Conservation (phyloP, 1,140 invertebrate genomes). For the Drosophila bipectinata region DNA sequence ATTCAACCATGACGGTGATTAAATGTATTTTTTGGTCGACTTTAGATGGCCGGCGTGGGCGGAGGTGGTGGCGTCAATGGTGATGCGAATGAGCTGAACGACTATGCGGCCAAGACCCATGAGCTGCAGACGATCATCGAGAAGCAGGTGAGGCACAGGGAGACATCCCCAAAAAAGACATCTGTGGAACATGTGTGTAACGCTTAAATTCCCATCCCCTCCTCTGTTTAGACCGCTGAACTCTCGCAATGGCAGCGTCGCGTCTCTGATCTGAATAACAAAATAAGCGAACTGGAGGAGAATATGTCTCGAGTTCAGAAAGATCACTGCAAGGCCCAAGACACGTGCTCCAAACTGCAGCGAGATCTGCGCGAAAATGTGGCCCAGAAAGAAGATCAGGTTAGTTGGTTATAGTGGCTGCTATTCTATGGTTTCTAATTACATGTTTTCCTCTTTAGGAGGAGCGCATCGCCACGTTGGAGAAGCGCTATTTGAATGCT, state of each 20-base stretch:
- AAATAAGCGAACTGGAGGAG: slow-evolving; percentile 97
- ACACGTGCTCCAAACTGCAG: slow-evolving; percentile 95
- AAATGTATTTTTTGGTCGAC: slow-evolving; percentile 8
- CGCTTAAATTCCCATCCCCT: neutral
- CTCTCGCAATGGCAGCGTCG: slow-evolving; percentile 94
- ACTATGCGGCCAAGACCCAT: slow-evolving; percentile 88
- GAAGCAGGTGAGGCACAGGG: slow-evolving; percentile 89
- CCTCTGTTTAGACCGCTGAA: slow-evolving; percentile 89
- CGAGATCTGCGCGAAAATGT: slow-evolving; percentile 97
- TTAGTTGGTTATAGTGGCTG: slow-evolving; percentile 76
- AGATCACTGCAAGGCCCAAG: slow-evolving; percentile 96
- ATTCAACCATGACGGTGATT: slow-evolving; percentile 56
- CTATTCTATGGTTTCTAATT: neutral
- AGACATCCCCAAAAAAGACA: slow-evolving; percentile 1
- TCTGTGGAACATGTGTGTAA: slow-evolving; percentile 8
- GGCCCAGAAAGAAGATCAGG: slow-evolving; percentile 98
- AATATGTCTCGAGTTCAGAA: slow-evolving; percentile 94
- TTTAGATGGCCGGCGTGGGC: slow-evolving; percentile 50
- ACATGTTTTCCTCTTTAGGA: slow-evolving; percentile 84
- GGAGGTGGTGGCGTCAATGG: slow-evolving; percentile 81
- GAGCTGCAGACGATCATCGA: slow-evolving; percentile 95
- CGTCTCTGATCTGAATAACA: slow-evolving; percentile 93
- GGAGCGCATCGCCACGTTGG: slow-evolving; percentile 93
- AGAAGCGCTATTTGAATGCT: slow-evolving; percentile 95
- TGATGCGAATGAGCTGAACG: slow-evolving; percentile 78